Evolutionary conservation across 2,113 vertebrate genomes (phyloP).

Genomic region (Echinops telfairi): DNA sequence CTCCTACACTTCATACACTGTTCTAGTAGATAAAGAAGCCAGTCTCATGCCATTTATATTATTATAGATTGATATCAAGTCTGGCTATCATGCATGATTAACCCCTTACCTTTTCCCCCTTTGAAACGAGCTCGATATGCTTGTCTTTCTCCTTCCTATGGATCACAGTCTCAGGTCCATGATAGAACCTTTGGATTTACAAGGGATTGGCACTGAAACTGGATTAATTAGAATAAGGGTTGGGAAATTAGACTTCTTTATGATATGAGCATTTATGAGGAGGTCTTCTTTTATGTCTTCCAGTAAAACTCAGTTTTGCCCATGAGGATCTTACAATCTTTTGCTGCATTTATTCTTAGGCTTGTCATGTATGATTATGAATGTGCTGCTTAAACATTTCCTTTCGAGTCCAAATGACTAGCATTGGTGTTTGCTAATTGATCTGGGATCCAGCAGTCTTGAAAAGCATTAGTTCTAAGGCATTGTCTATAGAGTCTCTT

Average conservation of each 20-base stretch:
- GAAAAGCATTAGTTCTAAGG: background rate
- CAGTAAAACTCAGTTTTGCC: slow-evolving; percentile 22
- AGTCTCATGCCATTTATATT: background rate
- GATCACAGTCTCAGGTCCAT: background rate
- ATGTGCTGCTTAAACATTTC: background rate
- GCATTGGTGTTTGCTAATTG: slow-evolving; percentile 26
- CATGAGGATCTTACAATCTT: slow-evolving; percentile 29
- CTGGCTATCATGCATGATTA: background rate
- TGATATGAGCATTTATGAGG: background rate
- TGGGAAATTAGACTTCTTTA: background rate
- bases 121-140: slow-evolving; percentile 3
- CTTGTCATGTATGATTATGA: background rate
- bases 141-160: background rate
- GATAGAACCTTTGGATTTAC: background rate
- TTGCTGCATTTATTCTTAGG: slow-evolving; percentile 3
- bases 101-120: background rate
- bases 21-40: too few relatives aligned
- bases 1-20: background rate
- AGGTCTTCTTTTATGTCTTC: slow-evolving; percentile 16
- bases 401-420: background rate
- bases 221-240: background rate
- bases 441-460: background rate
- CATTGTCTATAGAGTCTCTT: slow-evolving; percentile 15
- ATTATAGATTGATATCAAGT: slow-evolving; percentile 13
- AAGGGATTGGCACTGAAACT: background rate